Percentiles rank a stretch among this genome's conserved stretches.
phyloP scores from a whole-genome alignment of 35 echinoderm and acorn worm species.

The Patiria miniata region DNA sequence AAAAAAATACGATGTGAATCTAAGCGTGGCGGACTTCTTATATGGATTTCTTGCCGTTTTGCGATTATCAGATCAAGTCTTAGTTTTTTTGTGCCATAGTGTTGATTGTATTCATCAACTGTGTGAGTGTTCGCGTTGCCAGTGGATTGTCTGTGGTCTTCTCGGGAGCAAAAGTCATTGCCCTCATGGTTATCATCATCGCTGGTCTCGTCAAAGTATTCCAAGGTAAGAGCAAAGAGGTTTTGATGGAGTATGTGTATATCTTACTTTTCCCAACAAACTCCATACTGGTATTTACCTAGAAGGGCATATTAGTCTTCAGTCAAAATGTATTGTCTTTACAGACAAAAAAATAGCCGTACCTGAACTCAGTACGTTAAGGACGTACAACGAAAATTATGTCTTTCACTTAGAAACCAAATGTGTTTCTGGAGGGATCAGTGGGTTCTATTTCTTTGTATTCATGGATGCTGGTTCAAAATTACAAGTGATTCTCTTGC shows the following conservation, averaged over 20 bases:
- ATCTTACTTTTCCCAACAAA: not conserved
- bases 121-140: not conserved
- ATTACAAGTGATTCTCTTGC: too few relatives aligned
- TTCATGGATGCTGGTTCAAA: too few relatives aligned
- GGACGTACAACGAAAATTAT: not conserved
- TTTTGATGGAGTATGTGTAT: not conserved
- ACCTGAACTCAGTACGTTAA: not conserved
- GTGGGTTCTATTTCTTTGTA: too few relatives aligned
- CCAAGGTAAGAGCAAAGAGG: not conserved
- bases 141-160: not conserved
- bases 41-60: too few relatives aligned
- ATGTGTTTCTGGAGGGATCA: too few relatives aligned
- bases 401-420: not conserved
- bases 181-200: not conserved
- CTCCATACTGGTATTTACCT: not conserved
- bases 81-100: too few relatives aligned
- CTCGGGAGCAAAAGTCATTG: not conserved
- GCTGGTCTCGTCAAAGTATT: not conserved
- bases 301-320: not conserved
- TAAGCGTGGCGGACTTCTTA: too few relatives aligned
- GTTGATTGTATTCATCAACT: not conserved
- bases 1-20: too few relatives aligned
- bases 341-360: not conserved
- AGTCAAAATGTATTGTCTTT: not conserved
- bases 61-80: too few relatives aligned